Evolutionary conservation across 2,888 invertebrate genomes (phyloP), one percentile per base, ranked within the genome.

Genomic region (Oxycera nigricornis): DNA sequence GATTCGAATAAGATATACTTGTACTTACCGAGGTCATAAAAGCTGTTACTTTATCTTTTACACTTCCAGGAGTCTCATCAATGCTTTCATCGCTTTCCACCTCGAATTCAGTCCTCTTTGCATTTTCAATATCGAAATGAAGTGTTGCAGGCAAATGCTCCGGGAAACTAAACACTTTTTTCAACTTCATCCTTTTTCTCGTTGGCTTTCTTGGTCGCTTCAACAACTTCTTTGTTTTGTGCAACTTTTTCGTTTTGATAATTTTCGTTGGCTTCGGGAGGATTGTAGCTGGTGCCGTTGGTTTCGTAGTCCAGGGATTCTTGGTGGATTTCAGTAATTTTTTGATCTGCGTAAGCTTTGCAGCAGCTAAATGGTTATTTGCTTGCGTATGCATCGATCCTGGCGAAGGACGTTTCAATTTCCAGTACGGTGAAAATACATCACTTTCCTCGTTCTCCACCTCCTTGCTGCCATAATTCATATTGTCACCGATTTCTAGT

Each of bases 131-230:
- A 35, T 76, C 76, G 22, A 74, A 75, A 55, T 78, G 75, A 39
- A 73, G 65, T 22, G 73, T 76, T 11, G 74, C 68, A 9, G 78
- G 77, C 61, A 77, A 65, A 75, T 77, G 76, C n/a, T 75, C 67
- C 11, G 78, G 78, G 50, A 78, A 78, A 62, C 74, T 75, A 24
- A 78, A 67, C 46, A 77, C 73, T 35, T 75, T 76, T 61, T 76
- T 73, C 52, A 77, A 70, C 70, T 77, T 77, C 57, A 73, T 76
- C 73, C 67, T 59, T 73, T 70, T 70, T 22, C 70, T 46, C 17
- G 70, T 46, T 4, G 52, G 65, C 26, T 65, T 65, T 41, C 65
- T 65, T 6, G 65, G 41, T 7, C 30, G 35, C 26, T 65, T 65
- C 24, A 30, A 24, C 14, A 41, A 55, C 31, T 39, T 65, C 39